phyloP scores from a whole-genome alignment of 2,797 vertebrate genomes.

The Oceanodroma leucorhoa region DNA sequence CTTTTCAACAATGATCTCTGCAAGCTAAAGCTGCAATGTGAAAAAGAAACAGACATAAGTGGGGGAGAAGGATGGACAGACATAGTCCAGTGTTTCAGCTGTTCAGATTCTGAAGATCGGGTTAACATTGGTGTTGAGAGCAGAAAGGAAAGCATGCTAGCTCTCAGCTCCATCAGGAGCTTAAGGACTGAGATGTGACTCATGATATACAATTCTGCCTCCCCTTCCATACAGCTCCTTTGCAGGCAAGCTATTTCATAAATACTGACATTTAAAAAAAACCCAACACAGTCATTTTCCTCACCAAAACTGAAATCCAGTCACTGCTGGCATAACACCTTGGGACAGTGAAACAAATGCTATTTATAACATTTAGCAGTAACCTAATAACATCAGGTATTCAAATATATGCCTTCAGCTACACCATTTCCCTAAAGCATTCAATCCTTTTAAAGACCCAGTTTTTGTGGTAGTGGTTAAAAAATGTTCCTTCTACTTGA shows the following conservation, averaged over 20 bases:
- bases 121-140: not conserved
- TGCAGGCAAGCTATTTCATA: not conserved
- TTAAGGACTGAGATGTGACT: not conserved
- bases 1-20: not conserved
- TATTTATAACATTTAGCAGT: conserved; percentile 26
- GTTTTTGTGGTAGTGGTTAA: not conserved
- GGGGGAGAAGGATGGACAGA: not conserved
- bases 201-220: not conserved
- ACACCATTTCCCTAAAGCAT: conserved; percentile 4
- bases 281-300: not conserved
- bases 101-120: not conserved
- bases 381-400: conserved; percentile 32
- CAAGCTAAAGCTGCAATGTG: not conserved
- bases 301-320: not conserved
- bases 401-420: conserved; percentile 13
- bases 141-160: not conserved
- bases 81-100: not conserved
- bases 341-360: not conserved
- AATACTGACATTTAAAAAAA: not conserved
- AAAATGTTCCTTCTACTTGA: not conserved
- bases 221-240: not conserved
- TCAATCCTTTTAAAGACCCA: not conserved
- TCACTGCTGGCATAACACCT: not conserved
- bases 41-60: not conserved
- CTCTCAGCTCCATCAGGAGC: not conserved